Percentiles rank a stretch among this genome's conserved stretches.
phyloP scores from a whole-genome alignment of 2,113 vertebrate species.

The Willisornis vidua region DNA sequence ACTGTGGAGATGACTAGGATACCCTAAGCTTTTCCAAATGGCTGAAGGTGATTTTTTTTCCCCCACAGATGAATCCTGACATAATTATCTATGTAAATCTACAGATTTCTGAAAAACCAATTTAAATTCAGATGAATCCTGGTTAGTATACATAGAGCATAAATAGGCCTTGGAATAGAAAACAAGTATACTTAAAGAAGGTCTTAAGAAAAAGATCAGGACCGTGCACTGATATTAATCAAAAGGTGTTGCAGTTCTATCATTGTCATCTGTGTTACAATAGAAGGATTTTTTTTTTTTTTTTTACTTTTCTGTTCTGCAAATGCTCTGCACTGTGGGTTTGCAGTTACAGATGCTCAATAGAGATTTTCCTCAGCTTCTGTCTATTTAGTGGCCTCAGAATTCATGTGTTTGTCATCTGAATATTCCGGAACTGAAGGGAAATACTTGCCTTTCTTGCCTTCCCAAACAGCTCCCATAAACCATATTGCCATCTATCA shows the following conservation, averaged over 20 bases:
- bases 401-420: not conserved
- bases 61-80: not conserved
- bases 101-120: not conserved
- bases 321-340: not conserved
- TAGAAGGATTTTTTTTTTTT: not conserved
- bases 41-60: too few relatives aligned
- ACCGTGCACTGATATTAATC: not conserved
- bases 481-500: not conserved
- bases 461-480: not conserved
- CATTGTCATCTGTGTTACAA: not conserved
- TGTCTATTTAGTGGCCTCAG: not conserved
- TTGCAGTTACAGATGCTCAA: not conserved
- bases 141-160: not conserved
- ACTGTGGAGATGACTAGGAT: not conserved
- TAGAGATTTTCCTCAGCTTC: not conserved
- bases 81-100: not conserved
- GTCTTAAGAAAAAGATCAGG: not conserved
- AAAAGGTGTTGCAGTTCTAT: not conserved
- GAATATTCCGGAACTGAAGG: not conserved
- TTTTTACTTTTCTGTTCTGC: not conserved
- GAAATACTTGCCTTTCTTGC: not conserved
- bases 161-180: not conserved
- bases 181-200: not conserved
- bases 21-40: not conserved
- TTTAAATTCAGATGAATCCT: not conserved